Evolutionary conservation across 2,888 invertebrate genomes (phyloP), one percentile per base, ranked within the genome.

Genomic region (Erebia ligea): DNA sequence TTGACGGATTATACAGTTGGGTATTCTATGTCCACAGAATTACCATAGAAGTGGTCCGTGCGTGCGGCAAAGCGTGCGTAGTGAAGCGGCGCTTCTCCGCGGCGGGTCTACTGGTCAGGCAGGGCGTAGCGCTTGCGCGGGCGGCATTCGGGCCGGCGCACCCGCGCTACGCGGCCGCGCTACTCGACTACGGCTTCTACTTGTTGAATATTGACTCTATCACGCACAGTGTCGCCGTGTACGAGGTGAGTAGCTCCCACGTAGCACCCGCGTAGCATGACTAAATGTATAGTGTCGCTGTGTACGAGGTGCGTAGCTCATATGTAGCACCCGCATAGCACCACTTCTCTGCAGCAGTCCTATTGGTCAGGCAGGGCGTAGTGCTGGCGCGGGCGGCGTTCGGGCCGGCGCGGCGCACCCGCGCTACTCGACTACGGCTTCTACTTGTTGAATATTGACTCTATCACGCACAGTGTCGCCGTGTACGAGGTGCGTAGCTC

Each of bases 121-220:
- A 98, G 90, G 98, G 98, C 0, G 96, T 97, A 57, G 95, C 95
- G 73, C 91, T 96, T 68, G 96, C 97, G 15, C 94, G 95, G 17
- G 91, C 93, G 77, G 87, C 94, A 59, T 96, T 95, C 87, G 95
- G 95, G 1, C 87, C 92, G 34, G 86, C 92, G n/a, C 97, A 98
- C 91, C 97, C 97, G 69, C 96, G 96, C 80, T 97, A 96, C 86
- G 96, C 98, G 34, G 97, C 97, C 86, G 96, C 97, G 57, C 93
- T 98, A 72, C 94, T 97, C 77, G 98, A 98, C 92, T 98, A 97
- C 87, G 98, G 98, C 76, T 98, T 97, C 93, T 98, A 97, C 86
- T 93, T 98, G 81, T 94, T 98, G 78, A 98, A 98, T 89, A 96
- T 97, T 67, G 98, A 98, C 91, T 96, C 96, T 68, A 96, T 98